Evolutionary conservation across 2,113 vertebrate genomes (phyloP).

Genomic region (Atherinomorus stipes): DNA sequence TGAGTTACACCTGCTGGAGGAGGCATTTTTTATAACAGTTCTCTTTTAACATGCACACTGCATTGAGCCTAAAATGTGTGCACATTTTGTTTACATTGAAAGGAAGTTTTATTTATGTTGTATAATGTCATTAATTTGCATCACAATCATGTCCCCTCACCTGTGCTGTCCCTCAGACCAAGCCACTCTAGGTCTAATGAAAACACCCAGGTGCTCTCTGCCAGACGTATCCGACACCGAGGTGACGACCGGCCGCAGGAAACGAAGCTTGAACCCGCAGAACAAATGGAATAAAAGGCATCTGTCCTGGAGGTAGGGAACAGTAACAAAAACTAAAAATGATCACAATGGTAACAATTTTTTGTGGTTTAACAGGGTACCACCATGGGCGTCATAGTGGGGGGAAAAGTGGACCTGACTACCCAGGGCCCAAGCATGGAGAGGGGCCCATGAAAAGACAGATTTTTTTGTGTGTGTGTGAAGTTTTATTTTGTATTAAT

Average conservation of each 20-base stretch:
- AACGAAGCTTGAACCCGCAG: conserved; percentile 75
- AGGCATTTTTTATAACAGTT: conserved; percentile 14
- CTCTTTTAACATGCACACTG: neutral
- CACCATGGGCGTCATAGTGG: too few species aligned
- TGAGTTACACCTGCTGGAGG: conserved; percentile 5
- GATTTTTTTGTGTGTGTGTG: too few species aligned
- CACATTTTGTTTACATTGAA: neutral
- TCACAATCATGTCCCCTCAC: conserved; percentile 2
- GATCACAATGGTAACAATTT: neutral
- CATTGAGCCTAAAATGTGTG: neutral
- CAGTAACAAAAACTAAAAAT: neutral
- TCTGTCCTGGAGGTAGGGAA: conserved; percentile 93
- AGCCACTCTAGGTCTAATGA: conserved; percentile 92
- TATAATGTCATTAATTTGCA: neutral
- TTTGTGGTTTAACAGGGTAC: too few species aligned
- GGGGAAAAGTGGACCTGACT: too few species aligned
- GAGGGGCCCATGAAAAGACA: too few species aligned
- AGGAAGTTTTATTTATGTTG: neutral
- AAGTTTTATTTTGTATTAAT: too few species aligned
- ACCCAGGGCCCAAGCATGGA: too few species aligned
- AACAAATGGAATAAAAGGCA: conserved; percentile 95
- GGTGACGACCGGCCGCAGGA: conserved; percentile 74
- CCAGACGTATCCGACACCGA: conserved; percentile 83
- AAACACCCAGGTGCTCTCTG: conserved; percentile 94
- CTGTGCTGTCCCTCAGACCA: conserved; percentile 81